phyloP scores from a whole-genome alignment of 2,113 vertebrate species.

The Hippocampus comes region DNA sequence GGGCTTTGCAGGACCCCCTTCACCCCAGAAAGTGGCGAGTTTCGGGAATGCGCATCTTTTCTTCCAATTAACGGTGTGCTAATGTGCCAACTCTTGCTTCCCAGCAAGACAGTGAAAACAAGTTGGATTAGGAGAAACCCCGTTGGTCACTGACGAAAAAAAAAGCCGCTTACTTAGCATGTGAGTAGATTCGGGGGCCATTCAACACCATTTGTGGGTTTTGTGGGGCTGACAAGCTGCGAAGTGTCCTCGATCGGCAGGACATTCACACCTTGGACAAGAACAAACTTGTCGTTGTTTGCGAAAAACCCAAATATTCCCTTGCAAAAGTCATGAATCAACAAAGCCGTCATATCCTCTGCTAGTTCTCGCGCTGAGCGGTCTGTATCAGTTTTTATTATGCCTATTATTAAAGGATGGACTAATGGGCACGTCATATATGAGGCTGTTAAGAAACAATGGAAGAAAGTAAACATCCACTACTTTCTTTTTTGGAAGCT shows the following conservation, averaged over 20 bases:
- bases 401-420: neutral
- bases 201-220: constrained; percentile 50
- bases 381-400: neutral
- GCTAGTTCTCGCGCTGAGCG: neutral
- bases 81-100: constrained; percentile 64
- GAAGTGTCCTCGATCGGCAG: constrained; percentile 41
- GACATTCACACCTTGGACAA: constrained; percentile 56
- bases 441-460: neutral
- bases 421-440: neutral
- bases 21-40: constrained; percentile 26
- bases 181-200: constrained; percentile 43
- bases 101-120: constrained; percentile 77
- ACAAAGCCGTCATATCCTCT: constrained; percentile 7
- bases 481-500: neutral
- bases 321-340: constrained; percentile 16
- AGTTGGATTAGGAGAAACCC: constrained; percentile 71
- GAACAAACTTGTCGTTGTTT: constrained; percentile 26
- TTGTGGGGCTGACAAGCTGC: constrained; percentile 52
- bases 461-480: neutral
- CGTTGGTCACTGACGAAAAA: constrained; percentile 29
- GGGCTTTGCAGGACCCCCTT: constrained; percentile 26
- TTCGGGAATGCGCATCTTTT: constrained; percentile 64
- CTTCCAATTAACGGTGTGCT: constrained; percentile 68
- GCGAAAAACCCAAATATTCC: constrained; percentile 12
- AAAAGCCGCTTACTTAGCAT: constrained; percentile 60